Percentiles rank a stretch among this genome's conserved stretches.
These are phyloP conservation scores for Phalacrocorax pelagicus DNA, from an alignment of 2,113 vertebrate species.

Conservation along the genomic window DNA sequence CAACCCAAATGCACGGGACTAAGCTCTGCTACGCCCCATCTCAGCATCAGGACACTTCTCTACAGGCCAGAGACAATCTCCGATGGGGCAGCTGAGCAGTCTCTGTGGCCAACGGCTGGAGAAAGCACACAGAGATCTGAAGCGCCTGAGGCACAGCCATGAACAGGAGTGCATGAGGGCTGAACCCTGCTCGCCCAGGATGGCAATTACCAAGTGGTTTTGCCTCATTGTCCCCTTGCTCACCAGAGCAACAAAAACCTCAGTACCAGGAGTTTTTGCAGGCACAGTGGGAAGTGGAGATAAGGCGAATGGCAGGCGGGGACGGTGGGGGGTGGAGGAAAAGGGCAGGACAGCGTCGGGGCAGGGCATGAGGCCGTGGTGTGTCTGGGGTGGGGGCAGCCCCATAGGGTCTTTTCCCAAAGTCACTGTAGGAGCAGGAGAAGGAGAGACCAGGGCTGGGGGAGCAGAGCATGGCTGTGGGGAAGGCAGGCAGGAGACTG, in stretches of 20 bases:
- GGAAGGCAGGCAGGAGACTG: neutral
- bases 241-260: neutral
- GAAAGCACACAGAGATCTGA: neutral
- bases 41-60: neutral
- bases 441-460: neutral
- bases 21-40: neutral
- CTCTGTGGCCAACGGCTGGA: neutral
- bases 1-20: too few species aligned
- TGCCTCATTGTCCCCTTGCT: neutral
- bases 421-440: neutral
- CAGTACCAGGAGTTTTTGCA: neutral
- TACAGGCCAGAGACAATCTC: neutral
- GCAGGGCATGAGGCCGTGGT: neutral
- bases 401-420: neutral
- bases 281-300: neutral
- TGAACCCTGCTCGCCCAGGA: rapidly evolving
- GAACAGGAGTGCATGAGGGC: neutral
- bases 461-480: neutral
- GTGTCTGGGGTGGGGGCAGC: neutral
- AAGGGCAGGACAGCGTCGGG: neutral
- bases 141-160: rapidly evolving
- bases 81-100: neutral
- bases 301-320: neutral
- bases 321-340: rapidly evolving
- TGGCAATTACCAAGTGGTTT: neutral